phyloP scores from a whole-genome alignment of 2,888 invertebrate species.

The Lycaena phlaeas region DNA sequence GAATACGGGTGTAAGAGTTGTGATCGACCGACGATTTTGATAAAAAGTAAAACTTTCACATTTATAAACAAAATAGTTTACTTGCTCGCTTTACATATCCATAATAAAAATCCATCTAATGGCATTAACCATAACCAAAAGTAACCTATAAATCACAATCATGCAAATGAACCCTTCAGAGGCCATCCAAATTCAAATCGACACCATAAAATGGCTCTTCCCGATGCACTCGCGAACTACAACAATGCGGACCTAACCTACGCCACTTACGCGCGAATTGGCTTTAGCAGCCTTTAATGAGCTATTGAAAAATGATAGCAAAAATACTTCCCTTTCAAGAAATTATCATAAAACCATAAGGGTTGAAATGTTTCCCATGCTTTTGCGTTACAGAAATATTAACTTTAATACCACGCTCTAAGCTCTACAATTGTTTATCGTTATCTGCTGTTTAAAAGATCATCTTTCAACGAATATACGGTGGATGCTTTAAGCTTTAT shows the following conservation, averaged over 20 bases:
- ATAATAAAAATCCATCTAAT: background rate
- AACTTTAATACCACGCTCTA: slow-evolving; percentile 15
- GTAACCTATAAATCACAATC: slow-evolving; percentile 64
- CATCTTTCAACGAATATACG: background rate
- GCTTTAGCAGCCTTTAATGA: slow-evolving; percentile 55
- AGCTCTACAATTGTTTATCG: slow-evolving; percentile 2
- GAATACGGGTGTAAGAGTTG: too few species aligned
- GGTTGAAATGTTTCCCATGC: slow-evolving; percentile 49
- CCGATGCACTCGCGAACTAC: slow-evolving; percentile 43
- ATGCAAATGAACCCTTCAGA: slow-evolving; percentile 62
- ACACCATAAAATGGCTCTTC: slow-evolving; percentile 62
- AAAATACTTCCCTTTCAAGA: slow-evolving; percentile 52
- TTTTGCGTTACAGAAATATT: slow-evolving; percentile 15
- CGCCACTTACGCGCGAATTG: slow-evolving; percentile 55
- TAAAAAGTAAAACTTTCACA: too few species aligned
- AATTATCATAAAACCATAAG: slow-evolving; percentile 64
- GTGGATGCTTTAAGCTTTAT: background rate
- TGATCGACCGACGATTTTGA: too few species aligned
- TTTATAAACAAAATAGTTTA: too few species aligned
- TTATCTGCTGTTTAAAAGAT: background rate
- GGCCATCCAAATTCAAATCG: slow-evolving; percentile 57
- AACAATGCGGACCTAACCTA: slow-evolving; percentile 42
- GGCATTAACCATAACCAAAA: slow-evolving; percentile 30
- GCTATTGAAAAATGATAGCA: slow-evolving; percentile 73
- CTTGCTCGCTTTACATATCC: too few species aligned